Evolutionary conservation across 2,797 vertebrate species (phyloP), one percentile per base, ranked within the genome.

Genomic region (Hypotaenidia okinawae): DNA sequence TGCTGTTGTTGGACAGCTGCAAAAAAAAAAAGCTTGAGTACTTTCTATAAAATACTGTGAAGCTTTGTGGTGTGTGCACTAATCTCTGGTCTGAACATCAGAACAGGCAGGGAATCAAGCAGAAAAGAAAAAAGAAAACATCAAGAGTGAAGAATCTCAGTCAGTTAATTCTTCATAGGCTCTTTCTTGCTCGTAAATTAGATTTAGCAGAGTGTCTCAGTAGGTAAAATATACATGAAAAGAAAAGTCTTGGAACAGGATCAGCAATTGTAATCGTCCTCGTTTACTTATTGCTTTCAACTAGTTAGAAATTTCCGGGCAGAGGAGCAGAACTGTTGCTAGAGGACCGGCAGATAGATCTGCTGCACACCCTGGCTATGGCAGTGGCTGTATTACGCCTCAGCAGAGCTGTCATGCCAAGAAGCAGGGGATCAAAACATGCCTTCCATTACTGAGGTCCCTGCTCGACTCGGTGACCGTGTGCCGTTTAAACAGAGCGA

Each of bases 171-270:
- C 77, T 88, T 76, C 30, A 24, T 9, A 55, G 63, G 45, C 30
- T 69, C 59, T 64, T 64, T 54, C 80, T 84, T 84, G 77, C 43
- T 82, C 0, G 0, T 84, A 86, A 91, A 88, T 95, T 69, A 90
- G 51, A 67, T 88, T 27, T 76, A 90, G 30, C n/a, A 59, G 72
- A 93, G 47, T 49, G 62, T 63, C 77, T 90, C 10, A 2, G 24
- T 84, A 41, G 52, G 55, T 94, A 73, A 95, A 93, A 95, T 73
- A 89, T 21, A 87, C 51, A 89, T 61, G 55, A 93, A 94, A 94
- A 92, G 58, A 67, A 45, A 67, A 76, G 35, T 64, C 54, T 84
- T 35, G 16, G 57, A 59, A 49, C 1, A 5, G 43, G 37, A 80
- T 72, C 37, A 30, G 64, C 33, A 89, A 45, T 72, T 93, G 72